A percentile compares a stretch with the other conserved stretches of the same genome.
Conservation (phyloP, 1,140 invertebrate species). For the Asobara japonica region DNA sequence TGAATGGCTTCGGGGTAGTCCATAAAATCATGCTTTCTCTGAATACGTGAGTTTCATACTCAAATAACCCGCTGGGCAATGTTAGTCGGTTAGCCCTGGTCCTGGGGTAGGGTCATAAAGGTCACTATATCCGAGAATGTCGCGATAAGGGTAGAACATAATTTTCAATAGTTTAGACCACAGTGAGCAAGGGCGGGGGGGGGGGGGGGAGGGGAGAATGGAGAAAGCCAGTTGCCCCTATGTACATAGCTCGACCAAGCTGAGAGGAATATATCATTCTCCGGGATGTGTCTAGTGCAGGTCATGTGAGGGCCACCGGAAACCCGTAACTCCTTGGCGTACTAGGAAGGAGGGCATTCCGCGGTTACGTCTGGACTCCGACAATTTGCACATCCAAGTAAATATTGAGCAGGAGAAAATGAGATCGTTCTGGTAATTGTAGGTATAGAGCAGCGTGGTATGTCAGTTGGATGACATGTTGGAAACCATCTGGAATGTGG, state of each 20-base stretch:
- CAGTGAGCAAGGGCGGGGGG: no score
- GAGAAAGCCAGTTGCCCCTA: not conserved
- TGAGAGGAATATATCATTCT: slow-evolving; percentile 46
- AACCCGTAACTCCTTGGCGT: slow-evolving; percentile 49
- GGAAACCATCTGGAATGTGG: no score
- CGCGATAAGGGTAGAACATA: slow-evolving; percentile 39
- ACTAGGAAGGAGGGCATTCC: slow-evolving; percentile 36
- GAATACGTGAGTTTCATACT: slow-evolving; percentile 21
- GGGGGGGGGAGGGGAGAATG: not conserved
- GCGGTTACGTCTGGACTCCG: slow-evolving; percentile 45
- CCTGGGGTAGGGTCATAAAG: slow-evolving; percentile 15
- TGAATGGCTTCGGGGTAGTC: not conserved
- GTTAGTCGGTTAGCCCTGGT: not conserved
- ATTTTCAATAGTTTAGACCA: slow-evolving; percentile 43
- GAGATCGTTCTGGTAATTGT: no score
- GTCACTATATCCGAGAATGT: slow-evolving; percentile 32
- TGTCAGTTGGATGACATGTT: no score
- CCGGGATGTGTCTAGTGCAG: slow-evolving; percentile 45
- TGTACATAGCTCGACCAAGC: slow-evolving; percentile 16
- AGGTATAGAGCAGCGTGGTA: no score
- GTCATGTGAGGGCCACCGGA: slow-evolving; percentile 41
- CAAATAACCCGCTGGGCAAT: slow-evolving; percentile 6
- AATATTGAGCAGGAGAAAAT: slow-evolving; percentile 23
- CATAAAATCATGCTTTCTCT: slow-evolving; percentile 8
- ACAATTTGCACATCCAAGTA: slow-evolving; percentile 44